Evolutionary conservation across 2,797 vertebrate species (phyloP).

Genomic region (Protosalanx chinensis): DNA sequence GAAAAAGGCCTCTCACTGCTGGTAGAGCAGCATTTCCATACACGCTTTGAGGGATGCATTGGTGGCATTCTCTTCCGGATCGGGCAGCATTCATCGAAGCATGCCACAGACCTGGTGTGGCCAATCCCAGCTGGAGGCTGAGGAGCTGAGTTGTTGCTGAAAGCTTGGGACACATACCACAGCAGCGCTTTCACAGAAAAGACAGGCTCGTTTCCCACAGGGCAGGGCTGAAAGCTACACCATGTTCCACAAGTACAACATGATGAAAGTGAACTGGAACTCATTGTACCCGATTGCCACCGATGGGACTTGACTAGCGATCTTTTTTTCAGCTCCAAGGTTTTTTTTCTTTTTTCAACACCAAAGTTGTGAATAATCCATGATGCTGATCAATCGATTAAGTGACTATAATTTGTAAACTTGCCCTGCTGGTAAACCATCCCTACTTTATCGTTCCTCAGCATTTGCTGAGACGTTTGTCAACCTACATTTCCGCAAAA

Average conservation of each 20-base stretch:
- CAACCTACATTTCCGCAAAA: neutral
- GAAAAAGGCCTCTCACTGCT: constrained; percentile 28
- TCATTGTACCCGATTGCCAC: constrained; percentile 75
- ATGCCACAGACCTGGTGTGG: constrained; percentile 63
- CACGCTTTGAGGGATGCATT: constrained; percentile 57
- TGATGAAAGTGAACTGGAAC: constrained; percentile 78
- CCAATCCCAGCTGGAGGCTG: constrained; percentile 68
- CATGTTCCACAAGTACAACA: constrained; percentile 76
- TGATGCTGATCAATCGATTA: constrained; percentile 59
- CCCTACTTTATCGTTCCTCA: constrained; percentile 16
- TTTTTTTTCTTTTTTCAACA: constrained; percentile 66
- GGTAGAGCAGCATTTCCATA: constrained; percentile 30
- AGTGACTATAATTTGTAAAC: constrained; percentile 59
- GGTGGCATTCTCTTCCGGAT: constrained; percentile 63
- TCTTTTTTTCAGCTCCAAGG: constrained; percentile 74
- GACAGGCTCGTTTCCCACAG: constrained; percentile 71
- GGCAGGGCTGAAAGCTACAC: constrained; percentile 75
- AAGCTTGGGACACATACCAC: constrained; percentile 65
- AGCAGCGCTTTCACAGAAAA: constrained; percentile 57
- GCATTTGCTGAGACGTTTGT: neutral
- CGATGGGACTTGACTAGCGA: constrained; percentile 64
- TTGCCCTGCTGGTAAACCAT: constrained; percentile 41
- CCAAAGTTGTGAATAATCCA: constrained; percentile 3
- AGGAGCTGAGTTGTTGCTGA: constrained; percentile 62
- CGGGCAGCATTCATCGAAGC: constrained; percentile 61